A percentile compares a stretch with the other conserved stretches of the same genome.
phyloP scores from a whole-genome alignment of 2,797 vertebrate species.

The Micropoecilia bifurca region DNA sequence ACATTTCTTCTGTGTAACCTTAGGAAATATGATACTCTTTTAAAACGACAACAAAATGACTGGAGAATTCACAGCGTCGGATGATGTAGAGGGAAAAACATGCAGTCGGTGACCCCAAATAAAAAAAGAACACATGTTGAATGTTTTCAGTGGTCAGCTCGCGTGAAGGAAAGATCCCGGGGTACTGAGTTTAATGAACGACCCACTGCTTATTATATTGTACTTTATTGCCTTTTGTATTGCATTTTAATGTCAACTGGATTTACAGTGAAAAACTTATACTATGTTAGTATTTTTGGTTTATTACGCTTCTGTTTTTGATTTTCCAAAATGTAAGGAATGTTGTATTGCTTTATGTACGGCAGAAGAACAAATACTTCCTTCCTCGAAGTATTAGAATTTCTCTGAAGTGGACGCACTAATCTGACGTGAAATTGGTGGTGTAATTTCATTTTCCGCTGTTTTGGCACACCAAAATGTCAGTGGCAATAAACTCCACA shows the following conservation, averaged over 20 bases:
- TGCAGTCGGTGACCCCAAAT: slow-evolving; percentile 44
- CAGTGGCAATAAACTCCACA: slow-evolving; percentile 6
- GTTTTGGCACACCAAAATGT: slow-evolving; percentile 33
- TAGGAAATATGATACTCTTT: slow-evolving; percentile 40
- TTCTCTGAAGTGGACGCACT: slow-evolving; percentile 42
- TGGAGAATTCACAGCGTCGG: slow-evolving; percentile 58
- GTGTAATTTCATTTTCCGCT: slow-evolving; percentile 24
- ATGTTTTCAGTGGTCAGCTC: slow-evolving; percentile 67
- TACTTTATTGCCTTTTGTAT: slow-evolving; percentile 83
- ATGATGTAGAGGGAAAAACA: slow-evolving; percentile 61
- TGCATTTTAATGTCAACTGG: slow-evolving; percentile 88
- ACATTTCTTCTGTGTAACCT: slow-evolving; percentile 31
- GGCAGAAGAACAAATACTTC: slow-evolving; percentile 75
- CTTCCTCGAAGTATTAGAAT: slow-evolving; percentile 71
- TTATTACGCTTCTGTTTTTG: slow-evolving; percentile 88
- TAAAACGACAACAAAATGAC: slow-evolving; percentile 37
- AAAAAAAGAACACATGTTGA: slow-evolving; percentile 55
- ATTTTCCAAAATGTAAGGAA: slow-evolving; percentile 89
- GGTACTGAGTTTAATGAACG: slow-evolving; percentile 73
- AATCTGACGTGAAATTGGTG: slow-evolving; percentile 45
- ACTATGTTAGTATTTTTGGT: slow-evolving; percentile 91
- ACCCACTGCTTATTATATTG: slow-evolving; percentile 78
- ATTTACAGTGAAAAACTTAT: slow-evolving; percentile 90
- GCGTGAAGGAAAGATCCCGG: slow-evolving; percentile 77
- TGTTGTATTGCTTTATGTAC: slow-evolving; percentile 83